Percentiles rank a stretch among this genome's conserved stretches.
Evolutionary conservation across 2,888 invertebrate genomes (phyloP).

Genomic region (Anaspis maculata): DNA sequence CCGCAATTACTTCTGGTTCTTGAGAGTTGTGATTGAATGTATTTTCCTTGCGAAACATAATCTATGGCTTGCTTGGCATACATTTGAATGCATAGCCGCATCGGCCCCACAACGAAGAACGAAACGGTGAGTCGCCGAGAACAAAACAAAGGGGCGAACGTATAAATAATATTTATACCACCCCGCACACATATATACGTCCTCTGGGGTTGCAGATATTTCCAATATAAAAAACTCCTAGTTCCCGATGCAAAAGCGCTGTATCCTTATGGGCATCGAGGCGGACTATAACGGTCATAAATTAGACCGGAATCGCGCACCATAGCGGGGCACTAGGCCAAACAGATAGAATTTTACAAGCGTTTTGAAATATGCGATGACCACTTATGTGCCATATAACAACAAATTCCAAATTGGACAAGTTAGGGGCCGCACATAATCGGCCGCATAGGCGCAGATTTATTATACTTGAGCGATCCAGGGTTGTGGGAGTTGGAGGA

Average conservation of each 20-base stretch:
- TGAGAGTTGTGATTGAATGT: too few species aligned
- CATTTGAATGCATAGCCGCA: conserved; percentile 9
- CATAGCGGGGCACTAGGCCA: conserved; percentile 9
- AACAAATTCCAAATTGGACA: conserved; percentile 12
- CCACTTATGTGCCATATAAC: conserved; percentile 8
- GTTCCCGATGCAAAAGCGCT: conserved; percentile 15
- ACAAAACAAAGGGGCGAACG: conserved; percentile 10
- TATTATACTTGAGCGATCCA: too few species aligned
- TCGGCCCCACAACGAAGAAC: too few species aligned
- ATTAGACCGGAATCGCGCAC: too few species aligned
- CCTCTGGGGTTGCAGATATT: conserved; percentile 13
- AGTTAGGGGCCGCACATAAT: conserved; percentile 5
- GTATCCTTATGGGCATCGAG: conserved; percentile 16
- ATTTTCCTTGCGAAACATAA: too few species aligned
- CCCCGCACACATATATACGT: conserved; percentile 7
- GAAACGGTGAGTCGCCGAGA: too few species aligned
- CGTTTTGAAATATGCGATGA: conserved; percentile 11
- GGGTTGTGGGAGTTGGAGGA: too few species aligned
- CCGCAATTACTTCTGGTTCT: too few species aligned
- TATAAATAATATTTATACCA: conserved; percentile 16
- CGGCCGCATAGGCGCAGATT: conserved; percentile 9
- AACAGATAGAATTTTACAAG: conserved; percentile 7
- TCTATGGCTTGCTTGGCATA: conserved; percentile 4
- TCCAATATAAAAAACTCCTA: conserved; percentile 14
- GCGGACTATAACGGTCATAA: conserved; percentile 12